Evolutionary conservation across 2,888 invertebrate species (phyloP), one percentile per base, ranked within the genome.

Genomic region (Tortrix viridana): DNA sequence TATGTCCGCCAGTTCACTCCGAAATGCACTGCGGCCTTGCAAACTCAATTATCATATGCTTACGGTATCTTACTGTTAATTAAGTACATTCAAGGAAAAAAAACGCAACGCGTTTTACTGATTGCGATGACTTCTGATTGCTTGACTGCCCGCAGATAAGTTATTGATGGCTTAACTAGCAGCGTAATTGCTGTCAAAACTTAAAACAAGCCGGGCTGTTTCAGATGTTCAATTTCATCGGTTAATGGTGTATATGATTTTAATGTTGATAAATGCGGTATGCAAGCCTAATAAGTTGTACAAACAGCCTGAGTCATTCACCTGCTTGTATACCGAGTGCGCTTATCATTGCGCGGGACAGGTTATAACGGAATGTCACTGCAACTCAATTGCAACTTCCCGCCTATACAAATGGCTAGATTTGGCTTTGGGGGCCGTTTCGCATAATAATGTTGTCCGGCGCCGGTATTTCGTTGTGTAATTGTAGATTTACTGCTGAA

Each of bases 291-390:
- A 81, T 78, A 75, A 79, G 71, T 80, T 67, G 77, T 76, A 74
- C 74, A 79, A 81, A 84, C 80, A 81, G 70, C 70, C 71, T 74
- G 76, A 83, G 80, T 85, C 84, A 76, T 81, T 84, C 84, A 88
- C 88, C 85, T 86, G 84, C 74, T 74, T 77, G 81, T 59, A 44
- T 44, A 81, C 80, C 78, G 43, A 20, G 81, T 70, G 62, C 23
- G 53, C 54, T 64, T 64, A 64, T 64, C 64, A 64, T 64, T 64
- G 59, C 61, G 53, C 44, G 18, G 61, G 61, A 50, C 65, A 57
- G 65, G 61, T 65, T 65, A 56, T 46, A 37, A 56, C 56, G 56
- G 60, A 60, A 65, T 65, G 65, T 65, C 58, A 50, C 55, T 63
- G 63, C 61, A 61, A 56, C 63, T 63, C 53, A 63, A 63, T 63